Base-by-base conservation (phyloP, 2,797 vertebrate genomes). In the Poecilia velifera region DNA sequence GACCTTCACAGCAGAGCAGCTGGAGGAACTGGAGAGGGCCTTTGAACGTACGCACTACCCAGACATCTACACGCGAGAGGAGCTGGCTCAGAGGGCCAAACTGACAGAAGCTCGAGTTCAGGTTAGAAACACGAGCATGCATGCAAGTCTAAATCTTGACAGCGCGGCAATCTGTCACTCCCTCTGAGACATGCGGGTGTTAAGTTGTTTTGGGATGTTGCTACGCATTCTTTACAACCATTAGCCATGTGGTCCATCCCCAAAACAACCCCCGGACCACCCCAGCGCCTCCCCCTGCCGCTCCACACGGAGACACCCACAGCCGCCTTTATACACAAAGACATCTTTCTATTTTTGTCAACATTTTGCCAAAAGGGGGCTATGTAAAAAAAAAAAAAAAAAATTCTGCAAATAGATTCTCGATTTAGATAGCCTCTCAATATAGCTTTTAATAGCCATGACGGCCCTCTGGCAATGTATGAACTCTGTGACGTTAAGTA, bases 41-140 rank as follows among this genome's bases (percentile, higher is more conserved):
- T 99, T 99, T 6, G 98, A 99, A 86, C 97, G 98, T 84, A 99
- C 98, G 7, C 98, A 99, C 87, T 99, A 99, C 88, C 98, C 98
- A 0, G 98, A 99, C 85, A 99, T 99, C 90, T 99, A 99, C 87
- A 99, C 98, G 0, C 92, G 98, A 41, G 98, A 99, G 92, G 98
- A 99, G 87, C 96, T 99, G 82, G 98, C 98, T 0, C 98, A 99
- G 93, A 94, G 98, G 91, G 98, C 98, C 53, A 99, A 99, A 82
- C 97, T 99, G 77, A 99, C 98, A 0, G 98, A 99, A 91, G 98
- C 98, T 77, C 96, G 98, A 77, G 98, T 99, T 25, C 98, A 99
- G 98, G 98, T 99, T 76, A 95, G 79, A 84, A 31, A 70, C 75
- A 14, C 0, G 49, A 43, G n/a, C 57, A 20, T 47, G 36, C 36